These are phyloP conservation scores for Lacerta agilis DNA, from an alignment of 2,797 vertebrate genomes.

Conservation along the genomic window DNA sequence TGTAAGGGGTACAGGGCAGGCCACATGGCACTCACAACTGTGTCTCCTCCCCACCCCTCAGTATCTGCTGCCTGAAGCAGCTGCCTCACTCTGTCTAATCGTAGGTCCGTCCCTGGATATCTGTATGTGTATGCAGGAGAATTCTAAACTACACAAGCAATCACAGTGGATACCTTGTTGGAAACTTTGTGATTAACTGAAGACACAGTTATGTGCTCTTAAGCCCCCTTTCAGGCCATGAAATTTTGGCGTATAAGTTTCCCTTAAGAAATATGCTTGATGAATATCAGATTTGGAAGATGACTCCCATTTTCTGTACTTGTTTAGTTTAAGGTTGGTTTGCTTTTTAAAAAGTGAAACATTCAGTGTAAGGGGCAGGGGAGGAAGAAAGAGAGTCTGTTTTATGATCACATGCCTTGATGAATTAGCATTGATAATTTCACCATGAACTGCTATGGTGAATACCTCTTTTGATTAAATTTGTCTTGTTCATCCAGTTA, in stretches of 20 bases:
- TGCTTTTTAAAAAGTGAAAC: conserved; percentile 32
- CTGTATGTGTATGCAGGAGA: neutral
- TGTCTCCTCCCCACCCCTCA: no score
- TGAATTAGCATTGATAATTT: conserved; percentile 25
- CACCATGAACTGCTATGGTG: neutral
- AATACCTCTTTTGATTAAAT: conserved; percentile 29
- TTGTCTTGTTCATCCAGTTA: conserved; percentile 49
- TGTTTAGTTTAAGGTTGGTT: neutral
- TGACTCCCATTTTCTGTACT: conserved; percentile 38
- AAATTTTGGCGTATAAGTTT: conserved; percentile 2
- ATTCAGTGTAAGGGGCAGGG: neutral
- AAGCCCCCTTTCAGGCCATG: neutral
- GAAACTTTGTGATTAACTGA: neutral
- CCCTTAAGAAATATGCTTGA: conserved; percentile 43
- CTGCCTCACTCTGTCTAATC: no score
- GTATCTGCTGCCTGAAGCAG: no score
- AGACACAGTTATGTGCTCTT: neutral
- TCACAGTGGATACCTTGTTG: neutral
- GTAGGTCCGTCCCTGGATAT: no score
- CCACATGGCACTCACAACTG: no score
- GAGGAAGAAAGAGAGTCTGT: neutral
- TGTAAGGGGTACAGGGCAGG: no score
- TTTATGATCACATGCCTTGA: conserved; percentile 42
- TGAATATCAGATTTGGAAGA: conserved; percentile 42
- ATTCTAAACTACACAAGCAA: neutral